Evolutionary conservation across 2,797 vertebrate species (phyloP).

Genomic region (Phoxinus dragarum): DNA sequence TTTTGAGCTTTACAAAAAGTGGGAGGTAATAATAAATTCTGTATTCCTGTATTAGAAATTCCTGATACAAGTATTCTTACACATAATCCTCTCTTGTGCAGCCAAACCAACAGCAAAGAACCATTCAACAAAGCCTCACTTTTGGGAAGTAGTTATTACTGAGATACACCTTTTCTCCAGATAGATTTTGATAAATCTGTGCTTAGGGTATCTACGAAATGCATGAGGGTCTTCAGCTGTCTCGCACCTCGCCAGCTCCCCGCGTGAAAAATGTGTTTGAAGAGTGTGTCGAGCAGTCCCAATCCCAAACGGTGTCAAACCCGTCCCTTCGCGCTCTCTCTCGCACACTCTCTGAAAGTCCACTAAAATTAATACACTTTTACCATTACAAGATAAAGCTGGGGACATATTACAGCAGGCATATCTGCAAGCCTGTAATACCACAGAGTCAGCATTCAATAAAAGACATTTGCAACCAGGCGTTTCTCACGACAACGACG

Average conservation of each 20-base stretch:
- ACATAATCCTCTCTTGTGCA: constrained; percentile 51
- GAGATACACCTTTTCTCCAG: constrained; percentile 67
- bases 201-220: constrained; percentile 75
- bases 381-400: constrained; percentile 87
- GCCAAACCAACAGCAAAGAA: constrained; percentile 44
- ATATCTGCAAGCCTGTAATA: constrained; percentile 86
- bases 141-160: constrained; percentile 78
- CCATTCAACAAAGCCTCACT: constrained; percentile 55
- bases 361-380: constrained; percentile 85
- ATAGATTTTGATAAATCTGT: constrained; percentile 80
- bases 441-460: constrained; percentile 87
- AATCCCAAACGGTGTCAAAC: constrained; percentile 86
- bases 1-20: constrained; percentile 34
- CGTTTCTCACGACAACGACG: constrained; percentile 83
- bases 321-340: constrained; percentile 62
- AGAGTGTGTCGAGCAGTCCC: constrained; percentile 73
- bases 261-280: constrained; percentile 79
- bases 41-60: constrained; percentile 48
- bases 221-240: constrained; percentile 72
- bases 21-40: constrained; percentile 34
- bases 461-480: constrained; percentile 88
- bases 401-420: constrained; percentile 83
- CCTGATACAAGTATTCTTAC: constrained; percentile 50
- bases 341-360: constrained; percentile 72
- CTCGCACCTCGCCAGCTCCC: constrained; percentile 58